A percentile compares a stretch with the other conserved stretches of the same genome.
Conservation (phyloP, 1,140 invertebrate genomes). For the Caenorhabditis latens region DNA sequence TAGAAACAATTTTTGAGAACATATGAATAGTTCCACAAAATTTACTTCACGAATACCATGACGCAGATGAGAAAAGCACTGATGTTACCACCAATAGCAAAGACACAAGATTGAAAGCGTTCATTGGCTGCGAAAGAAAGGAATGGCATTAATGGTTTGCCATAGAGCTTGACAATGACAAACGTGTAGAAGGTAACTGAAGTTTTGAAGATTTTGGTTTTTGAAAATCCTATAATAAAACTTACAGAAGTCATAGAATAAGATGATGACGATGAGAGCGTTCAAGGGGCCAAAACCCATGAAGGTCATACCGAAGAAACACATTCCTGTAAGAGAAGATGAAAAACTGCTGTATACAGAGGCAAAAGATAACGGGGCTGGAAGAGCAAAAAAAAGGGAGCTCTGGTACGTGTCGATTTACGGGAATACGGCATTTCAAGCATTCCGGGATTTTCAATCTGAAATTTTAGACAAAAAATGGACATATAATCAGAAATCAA, state of each 20-base stretch:
- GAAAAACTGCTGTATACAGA: background rate
- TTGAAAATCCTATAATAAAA: background rate
- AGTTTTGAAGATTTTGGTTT: conserved; percentile 5
- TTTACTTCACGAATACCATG: conserved; percentile 71
- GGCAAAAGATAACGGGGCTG: no score
- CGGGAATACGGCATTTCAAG: no score
- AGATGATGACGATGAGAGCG: conserved; percentile 73
- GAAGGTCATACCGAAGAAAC: background rate
- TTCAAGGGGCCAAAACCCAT: conserved; percentile 76
- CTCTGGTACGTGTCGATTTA: no score
- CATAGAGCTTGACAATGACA: conserved; percentile 77
- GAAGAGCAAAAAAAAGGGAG: background rate
- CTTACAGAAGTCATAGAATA: conserved; percentile 73
- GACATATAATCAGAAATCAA: no score
- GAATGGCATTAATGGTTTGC: conserved; percentile 78
- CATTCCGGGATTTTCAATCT: no score
- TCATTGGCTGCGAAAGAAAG: conserved; percentile 79
- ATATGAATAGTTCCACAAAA: background rate
- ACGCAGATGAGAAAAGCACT: conserved; percentile 76
- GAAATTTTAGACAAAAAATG: no score
- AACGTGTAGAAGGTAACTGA: conserved; percentile 77
- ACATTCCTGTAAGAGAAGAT: background rate
- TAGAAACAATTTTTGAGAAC: background rate
- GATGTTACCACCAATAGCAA: conserved; percentile 79
- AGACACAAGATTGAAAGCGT: conserved; percentile 79